Percentiles rank a stretch among this genome's conserved stretches.
These are phyloP conservation scores for Ochropleura leucogaster DNA, from an alignment of 2,888 invertebrate genomes.

Conservation along the genomic window DNA sequence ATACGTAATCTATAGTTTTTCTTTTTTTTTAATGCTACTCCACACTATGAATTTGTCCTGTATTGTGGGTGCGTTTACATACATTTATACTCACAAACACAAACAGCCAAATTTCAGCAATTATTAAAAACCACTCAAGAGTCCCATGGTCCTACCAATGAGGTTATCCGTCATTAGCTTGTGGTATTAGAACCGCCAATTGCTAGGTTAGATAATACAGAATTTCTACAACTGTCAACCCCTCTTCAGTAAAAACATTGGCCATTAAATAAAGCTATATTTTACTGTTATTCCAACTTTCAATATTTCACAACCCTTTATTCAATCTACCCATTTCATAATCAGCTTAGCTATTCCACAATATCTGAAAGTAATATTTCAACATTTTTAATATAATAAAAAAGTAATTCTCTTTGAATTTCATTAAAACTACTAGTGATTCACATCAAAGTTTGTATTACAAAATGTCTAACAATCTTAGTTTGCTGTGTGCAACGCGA, in stretches of 20 bases:
- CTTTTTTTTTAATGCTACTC: no score
- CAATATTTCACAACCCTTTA: constrained; percentile 2
- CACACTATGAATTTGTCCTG: no score
- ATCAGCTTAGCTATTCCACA: constrained; percentile 15
- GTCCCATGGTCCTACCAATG: neutral
- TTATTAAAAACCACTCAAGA: neutral
- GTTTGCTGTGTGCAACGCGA: constrained; percentile 15
- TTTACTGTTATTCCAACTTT: constrained; percentile 10
- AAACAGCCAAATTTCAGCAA: neutral
- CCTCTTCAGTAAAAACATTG: constrained; percentile 16
- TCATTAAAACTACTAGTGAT: constrained; percentile 48
- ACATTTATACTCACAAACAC: no score
- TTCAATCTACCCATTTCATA: constrained; percentile 9
- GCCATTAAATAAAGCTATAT: neutral
- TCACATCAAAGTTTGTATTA: constrained; percentile 43
- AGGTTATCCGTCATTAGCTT: constrained; percentile 7
- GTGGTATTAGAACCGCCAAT: constrained; percentile 5
- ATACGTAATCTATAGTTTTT: no score
- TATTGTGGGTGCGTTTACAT: no score
- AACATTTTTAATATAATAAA: constrained; percentile 33
- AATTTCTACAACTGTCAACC: constrained; percentile 10
- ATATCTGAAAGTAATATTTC: constrained; percentile 23
- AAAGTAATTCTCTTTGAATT: constrained; percentile 45
- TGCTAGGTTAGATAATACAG: constrained; percentile 24
- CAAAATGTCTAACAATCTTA: constrained; percentile 34